A percentile compares a stretch with the other conserved stretches of the same genome.
Evolutionary conservation across 2,113 vertebrate genomes (phyloP).

Genomic region (Aspiorhynchus laticeps): DNA sequence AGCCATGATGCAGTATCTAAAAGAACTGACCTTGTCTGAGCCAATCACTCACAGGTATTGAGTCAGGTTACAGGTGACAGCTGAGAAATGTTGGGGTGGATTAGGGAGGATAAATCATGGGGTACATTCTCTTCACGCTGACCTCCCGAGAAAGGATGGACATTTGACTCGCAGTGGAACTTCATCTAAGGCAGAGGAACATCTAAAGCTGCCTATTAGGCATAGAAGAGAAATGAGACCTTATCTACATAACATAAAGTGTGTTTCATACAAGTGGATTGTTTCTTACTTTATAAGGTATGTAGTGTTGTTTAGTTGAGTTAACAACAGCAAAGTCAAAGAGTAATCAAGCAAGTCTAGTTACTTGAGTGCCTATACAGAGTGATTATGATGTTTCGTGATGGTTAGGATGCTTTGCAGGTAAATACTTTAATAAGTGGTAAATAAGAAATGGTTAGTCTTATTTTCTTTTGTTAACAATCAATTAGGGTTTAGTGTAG

Average conservation of each 20-base stretch:
- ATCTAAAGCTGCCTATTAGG: background rate
- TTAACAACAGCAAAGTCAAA: background rate
- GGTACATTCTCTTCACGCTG: slow-evolving; percentile 74
- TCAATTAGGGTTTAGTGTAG: too few relatives aligned
- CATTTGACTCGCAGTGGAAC: slow-evolving; percentile 57
- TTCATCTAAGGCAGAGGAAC: slow-evolving; percentile 18
- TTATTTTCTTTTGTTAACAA: too few relatives aligned
- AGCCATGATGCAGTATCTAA: slow-evolving; percentile 67
- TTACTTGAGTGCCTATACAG: background rate
- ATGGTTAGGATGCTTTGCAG: too few relatives aligned
- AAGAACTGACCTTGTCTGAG: slow-evolving; percentile 71
- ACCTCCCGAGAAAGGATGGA: slow-evolving; percentile 70
- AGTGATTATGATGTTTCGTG: background rate
- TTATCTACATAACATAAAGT: too few relatives aligned
- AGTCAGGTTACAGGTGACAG: slow-evolving; percentile 70
- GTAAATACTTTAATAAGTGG: too few relatives aligned
- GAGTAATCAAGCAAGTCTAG: background rate
- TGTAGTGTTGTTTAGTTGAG: background rate
- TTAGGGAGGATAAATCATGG: slow-evolving; percentile 72
- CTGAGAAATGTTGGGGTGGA: slow-evolving; percentile 71
- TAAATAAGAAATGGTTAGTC: too few relatives aligned
- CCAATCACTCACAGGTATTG: slow-evolving; percentile 76
- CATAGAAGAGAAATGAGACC: background rate
- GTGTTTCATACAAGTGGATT: background rate
- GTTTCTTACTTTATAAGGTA: background rate